A percentile compares a stretch with the other conserved stretches of the same genome.
These are phyloP conservation scores for Drosophila diplacantha DNA, from an alignment of 2,888 invertebrate genomes.

Conservation along the genomic window DNA sequence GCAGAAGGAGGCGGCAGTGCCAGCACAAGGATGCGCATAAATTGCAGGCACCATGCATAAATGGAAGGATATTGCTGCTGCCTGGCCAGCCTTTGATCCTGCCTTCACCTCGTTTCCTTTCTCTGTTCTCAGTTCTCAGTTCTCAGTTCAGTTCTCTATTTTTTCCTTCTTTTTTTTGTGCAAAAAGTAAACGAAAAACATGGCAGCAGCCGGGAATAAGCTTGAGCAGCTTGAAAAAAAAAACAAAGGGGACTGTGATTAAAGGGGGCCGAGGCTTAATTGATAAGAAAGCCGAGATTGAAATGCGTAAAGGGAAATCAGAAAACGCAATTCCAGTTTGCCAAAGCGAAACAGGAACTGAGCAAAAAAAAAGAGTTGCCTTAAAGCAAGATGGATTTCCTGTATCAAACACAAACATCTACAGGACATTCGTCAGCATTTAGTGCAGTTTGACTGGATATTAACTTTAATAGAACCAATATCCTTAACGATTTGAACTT, in stretches of 20 bases:
- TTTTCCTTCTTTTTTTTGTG: conserved; percentile 5
- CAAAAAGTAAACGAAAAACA: conserved; percentile 11
- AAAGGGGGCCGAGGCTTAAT: conserved; percentile 23
- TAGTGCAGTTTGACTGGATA: not conserved
- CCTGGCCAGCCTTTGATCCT: conserved; percentile 40
- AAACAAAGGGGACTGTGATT: conserved; percentile 12
- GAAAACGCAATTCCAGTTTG: conserved; percentile 20
- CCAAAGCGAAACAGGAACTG: not conserved
- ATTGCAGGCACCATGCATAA: conserved; percentile 63
- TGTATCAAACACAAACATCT: not conserved
- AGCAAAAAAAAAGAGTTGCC: not conserved
- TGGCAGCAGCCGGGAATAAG: conserved; percentile 5
- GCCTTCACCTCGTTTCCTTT: conserved; percentile 11
- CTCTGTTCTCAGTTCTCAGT: not conserved
- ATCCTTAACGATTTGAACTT: not conserved
- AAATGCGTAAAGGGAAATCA: conserved; percentile 22
- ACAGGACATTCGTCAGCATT: no score
- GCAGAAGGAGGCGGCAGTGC: conserved; percentile 22
- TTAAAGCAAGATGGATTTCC: not conserved
- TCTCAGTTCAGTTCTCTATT: not conserved
- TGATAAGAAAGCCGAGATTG: conserved; percentile 41
- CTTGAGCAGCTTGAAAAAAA: conserved; percentile 1
- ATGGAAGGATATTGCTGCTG: conserved; percentile 50
- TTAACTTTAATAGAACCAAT: not conserved
- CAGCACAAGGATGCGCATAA: conserved; percentile 51